Evolutionary conservation across 2,113 vertebrate species (phyloP).

Genomic region (Smithornis capensis): DNA sequence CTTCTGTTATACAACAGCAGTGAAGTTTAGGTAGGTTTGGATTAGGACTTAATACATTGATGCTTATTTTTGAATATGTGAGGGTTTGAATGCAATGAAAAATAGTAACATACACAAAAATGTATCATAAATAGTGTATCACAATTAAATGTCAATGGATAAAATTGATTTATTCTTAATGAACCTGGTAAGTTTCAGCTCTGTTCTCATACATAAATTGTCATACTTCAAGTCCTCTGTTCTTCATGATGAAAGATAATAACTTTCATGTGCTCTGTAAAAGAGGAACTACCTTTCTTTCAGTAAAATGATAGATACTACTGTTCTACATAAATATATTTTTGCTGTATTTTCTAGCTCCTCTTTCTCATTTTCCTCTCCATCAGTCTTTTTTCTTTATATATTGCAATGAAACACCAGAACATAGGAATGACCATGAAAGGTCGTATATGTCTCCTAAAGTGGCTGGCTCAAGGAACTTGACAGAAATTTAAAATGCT

Average conservation of each 20-base stretch:
- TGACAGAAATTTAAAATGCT: neutral
- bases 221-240: neutral
- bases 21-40: neutral
- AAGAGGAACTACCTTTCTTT: neutral
- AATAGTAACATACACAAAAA: neutral
- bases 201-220: neutral
- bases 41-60: neutral
- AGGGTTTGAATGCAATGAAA: neutral
- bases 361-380: neutral
- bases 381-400: neutral
- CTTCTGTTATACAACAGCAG: neutral
- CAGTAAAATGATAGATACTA: neutral
- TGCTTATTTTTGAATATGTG: neutral
- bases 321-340: neutral
- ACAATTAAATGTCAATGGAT: neutral
- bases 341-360: neutral
- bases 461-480: neutral
- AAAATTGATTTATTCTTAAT: neutral
- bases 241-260: neutral
- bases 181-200: neutral
- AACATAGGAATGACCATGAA: neutral
- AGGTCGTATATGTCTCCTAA: neutral
- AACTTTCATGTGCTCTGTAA: neutral
- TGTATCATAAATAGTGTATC: rapidly evolving
- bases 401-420: neutral